Base-by-base conservation (phyloP, 2,113 vertebrate species). In the Neogobius melanostomus region DNA sequence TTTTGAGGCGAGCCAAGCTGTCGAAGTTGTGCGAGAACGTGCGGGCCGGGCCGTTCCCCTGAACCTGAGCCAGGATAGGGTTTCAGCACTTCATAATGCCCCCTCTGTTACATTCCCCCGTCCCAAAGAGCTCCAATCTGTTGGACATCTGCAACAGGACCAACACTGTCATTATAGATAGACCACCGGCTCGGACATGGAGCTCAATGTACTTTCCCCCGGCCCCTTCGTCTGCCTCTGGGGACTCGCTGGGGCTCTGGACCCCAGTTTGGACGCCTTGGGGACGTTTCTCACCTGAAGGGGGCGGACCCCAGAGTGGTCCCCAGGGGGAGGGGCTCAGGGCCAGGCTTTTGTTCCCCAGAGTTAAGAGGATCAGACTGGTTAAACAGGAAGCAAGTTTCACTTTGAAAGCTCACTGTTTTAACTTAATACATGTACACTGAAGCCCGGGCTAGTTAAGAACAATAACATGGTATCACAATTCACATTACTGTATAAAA, bases 111-210 rank as follows among this genome's bases (percentile, higher is more conserved):
- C 84, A 73, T 74, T 88, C 82, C 79, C 17, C 63, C 51, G 59
- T 51, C 69, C 82, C 82, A 72, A 82, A 62, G 63, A 67, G 75
- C 68, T 71, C 82, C 91, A 93, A 93, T 90, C 92, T 94, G 93
- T 88, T 50, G 66, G 92, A 92, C 92, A 93, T 92, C 91, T 94
- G 92, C 86, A 36, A 84, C 87, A 73, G 14, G 77, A 63, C 84
- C 80, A 60, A 90, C 89, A 89, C 36, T 92, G 83, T 93, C 81
- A 94, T 94, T 94, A 94, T 79, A 69, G 64, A 82, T 6, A 80
- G 85, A 85, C 83, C 89, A 44, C 87, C 88, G 59, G 8, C 75
- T n/a, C 77, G 74, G 79, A 83, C 79, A 75, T 46, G 0, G 49
- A 59, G 66, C 73, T 17, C 72, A 72, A 71, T 17, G 63, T 61